phyloP scores from a whole-genome alignment of 2,797 vertebrate species.

The Rhinatrema bivittatum region DNA sequence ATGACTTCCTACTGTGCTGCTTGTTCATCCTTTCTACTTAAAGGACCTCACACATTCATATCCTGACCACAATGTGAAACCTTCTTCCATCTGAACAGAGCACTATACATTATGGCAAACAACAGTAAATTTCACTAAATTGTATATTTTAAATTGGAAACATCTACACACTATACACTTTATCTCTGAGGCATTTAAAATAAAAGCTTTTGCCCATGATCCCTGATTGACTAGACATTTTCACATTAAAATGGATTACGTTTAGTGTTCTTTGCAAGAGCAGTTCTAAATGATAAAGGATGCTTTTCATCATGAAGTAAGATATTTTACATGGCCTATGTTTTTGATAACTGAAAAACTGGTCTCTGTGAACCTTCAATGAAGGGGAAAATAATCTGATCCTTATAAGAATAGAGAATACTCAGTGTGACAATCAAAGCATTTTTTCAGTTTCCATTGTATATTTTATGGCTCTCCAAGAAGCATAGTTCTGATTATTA shows the following conservation, averaged over 20 bases:
- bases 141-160: slow-evolving; percentile 23
- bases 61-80: not conserved
- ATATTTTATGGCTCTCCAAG: slow-evolving; percentile 16
- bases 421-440: not conserved
- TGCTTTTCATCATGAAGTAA: slow-evolving; percentile 9
- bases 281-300: slow-evolving; percentile 17
- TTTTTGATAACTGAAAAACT: slow-evolving; percentile 17
- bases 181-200: slow-evolving; percentile 12
- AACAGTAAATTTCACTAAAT: not conserved
- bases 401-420: slow-evolving; percentile 12
- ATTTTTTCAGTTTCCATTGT: slow-evolving; percentile 1
- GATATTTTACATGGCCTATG: slow-evolving; percentile 13
- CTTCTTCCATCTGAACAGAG: slow-evolving; percentile 4
- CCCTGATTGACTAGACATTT: slow-evolving; percentile 2
- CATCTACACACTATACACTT: slow-evolving; percentile 4
- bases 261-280: slow-evolving; percentile 15
- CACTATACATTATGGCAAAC: not conserved
- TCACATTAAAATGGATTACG: slow-evolving; percentile 12
- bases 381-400: slow-evolving; percentile 25
- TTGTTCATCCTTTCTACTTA: slow-evolving; percentile 18
- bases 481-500: slow-evolving; percentile 15
- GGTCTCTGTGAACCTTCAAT: slow-evolving; percentile 5
- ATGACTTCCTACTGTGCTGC: not conserved
- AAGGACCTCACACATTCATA: not conserved
- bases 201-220: slow-evolving; percentile 14